phyloP scores from a whole-genome alignment of 1,140 invertebrate species.

The Doryteuthis pealeii region DNA sequence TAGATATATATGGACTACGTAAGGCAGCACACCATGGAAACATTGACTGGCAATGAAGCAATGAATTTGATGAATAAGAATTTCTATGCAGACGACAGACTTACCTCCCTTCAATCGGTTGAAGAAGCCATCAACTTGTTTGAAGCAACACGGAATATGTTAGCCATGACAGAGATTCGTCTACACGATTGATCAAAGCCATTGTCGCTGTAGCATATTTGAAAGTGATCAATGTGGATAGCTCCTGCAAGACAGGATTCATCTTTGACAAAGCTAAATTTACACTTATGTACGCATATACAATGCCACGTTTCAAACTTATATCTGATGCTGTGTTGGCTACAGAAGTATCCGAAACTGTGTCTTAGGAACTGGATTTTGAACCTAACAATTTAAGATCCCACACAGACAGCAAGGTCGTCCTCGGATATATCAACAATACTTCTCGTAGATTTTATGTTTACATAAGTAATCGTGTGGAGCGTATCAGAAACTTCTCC shows the following conservation, averaged over 20 bases:
- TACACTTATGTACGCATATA: background rate
- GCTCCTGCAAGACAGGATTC: background rate
- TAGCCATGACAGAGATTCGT: no score
- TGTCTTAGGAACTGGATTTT: conserved; percentile 10
- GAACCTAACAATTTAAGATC: background rate
- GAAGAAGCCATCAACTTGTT: no score
- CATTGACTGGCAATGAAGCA: no score
- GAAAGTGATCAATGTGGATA: background rate
- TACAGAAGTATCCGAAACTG: conserved; percentile 6
- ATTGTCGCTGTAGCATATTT: no score
- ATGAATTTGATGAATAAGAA: no score
- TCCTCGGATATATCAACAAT: conserved; percentile 27
- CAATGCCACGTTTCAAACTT: conserved; percentile 12
- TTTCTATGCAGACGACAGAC: no score
- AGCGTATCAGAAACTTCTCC: conserved; percentile 2
- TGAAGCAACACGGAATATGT: no score
- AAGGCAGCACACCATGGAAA: no score
- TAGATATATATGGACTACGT: no score
- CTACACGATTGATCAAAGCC: no score
- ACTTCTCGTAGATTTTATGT: conserved; percentile 13
- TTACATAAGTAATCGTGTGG: conserved; percentile 22
- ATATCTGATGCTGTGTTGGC: conserved; percentile 21
- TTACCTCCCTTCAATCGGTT: no score
- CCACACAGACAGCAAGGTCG: conserved; percentile 18
- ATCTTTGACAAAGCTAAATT: background rate